Percentiles rank a stretch among this genome's conserved stretches.
Evolutionary conservation across 2,888 invertebrate genomes (phyloP).

Genomic region (Sisyra nigra): DNA sequence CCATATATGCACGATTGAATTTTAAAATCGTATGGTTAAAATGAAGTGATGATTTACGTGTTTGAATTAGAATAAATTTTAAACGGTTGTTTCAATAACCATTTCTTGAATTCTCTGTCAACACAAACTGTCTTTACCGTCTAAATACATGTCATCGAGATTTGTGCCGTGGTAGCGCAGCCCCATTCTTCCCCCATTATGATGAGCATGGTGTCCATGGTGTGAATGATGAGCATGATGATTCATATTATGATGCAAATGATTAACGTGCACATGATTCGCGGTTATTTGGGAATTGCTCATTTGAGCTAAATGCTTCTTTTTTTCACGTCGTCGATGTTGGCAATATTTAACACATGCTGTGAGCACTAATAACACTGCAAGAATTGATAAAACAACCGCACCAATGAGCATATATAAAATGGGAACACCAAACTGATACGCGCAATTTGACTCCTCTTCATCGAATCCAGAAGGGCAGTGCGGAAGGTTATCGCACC

Average conservation of each 20-base stretch:
- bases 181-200: constrained; percentile 10
- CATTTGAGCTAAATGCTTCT: constrained; percentile 38
- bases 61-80: constrained; percentile 9
- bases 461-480: constrained; percentile 73
- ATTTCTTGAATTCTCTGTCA: constrained; percentile 33
- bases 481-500: constrained; percentile 67
- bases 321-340: constrained; percentile 38
- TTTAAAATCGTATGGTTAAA: too few relatives aligned
- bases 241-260: constrained; percentile 35
- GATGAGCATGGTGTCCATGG: constrained; percentile 13
- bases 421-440: constrained; percentile 47
- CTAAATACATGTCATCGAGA: constrained; percentile 25
- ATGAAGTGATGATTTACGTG: too few relatives aligned
- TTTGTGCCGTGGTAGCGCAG: constrained; percentile 12
- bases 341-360: constrained; percentile 39
- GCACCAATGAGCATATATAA: constrained; percentile 47
- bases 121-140: constrained; percentile 57
- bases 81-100: constrained; percentile 28
- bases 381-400: constrained; percentile 42
- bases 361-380: constrained; percentile 40
- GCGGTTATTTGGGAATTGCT: constrained; percentile 28
- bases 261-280: constrained; percentile 32
- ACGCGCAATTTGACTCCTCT: constrained; percentile 58
- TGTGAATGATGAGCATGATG: constrained; percentile 10
- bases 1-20: too few relatives aligned